These are phyloP conservation scores for Gavia stellata DNA, from an alignment of 2,113 vertebrate genomes.

Conservation along the genomic window DNA sequence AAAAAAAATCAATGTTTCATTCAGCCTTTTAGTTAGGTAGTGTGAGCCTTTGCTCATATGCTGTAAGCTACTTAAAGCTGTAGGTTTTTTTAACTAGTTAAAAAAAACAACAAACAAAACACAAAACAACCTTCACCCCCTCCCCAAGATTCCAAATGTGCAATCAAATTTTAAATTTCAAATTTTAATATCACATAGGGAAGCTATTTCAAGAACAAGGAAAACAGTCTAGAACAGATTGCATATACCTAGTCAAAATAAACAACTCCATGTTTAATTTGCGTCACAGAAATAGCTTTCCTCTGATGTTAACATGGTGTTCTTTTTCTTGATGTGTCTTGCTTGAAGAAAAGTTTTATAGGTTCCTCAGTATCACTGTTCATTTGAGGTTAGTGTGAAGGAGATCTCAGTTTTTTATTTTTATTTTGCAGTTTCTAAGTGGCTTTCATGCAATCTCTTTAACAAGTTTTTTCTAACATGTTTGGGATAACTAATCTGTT, in stretches of 20 bases:
- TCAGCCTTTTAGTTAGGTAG: not conserved
- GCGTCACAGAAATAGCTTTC: not conserved
- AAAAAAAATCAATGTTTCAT: not conserved
- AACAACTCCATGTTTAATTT: not conserved
- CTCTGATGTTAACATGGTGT: not conserved
- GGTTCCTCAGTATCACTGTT: not conserved
- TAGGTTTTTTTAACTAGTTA: too few species aligned
- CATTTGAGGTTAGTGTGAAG: not conserved
- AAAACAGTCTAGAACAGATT: not conserved
- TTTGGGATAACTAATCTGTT: conserved; percentile 14
- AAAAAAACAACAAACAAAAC: not conserved
- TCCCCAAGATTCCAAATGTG: not conserved
- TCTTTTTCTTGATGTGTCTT: not conserved
- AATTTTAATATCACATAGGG: not conserved
- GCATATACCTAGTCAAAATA: not conserved
- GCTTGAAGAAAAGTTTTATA: not conserved
- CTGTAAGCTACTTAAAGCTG: not conserved
- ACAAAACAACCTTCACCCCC: accelerated
- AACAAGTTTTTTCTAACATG: not conserved
- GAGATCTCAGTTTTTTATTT: not conserved
- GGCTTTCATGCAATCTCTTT: not conserved
- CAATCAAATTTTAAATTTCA: not conserved
- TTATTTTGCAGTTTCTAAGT: not conserved
- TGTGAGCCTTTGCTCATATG: not conserved
- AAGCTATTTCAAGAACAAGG: not conserved